Evolutionary conservation across 2,888 invertebrate species (phyloP).

Genomic region (Zeuzera pyrina): DNA sequence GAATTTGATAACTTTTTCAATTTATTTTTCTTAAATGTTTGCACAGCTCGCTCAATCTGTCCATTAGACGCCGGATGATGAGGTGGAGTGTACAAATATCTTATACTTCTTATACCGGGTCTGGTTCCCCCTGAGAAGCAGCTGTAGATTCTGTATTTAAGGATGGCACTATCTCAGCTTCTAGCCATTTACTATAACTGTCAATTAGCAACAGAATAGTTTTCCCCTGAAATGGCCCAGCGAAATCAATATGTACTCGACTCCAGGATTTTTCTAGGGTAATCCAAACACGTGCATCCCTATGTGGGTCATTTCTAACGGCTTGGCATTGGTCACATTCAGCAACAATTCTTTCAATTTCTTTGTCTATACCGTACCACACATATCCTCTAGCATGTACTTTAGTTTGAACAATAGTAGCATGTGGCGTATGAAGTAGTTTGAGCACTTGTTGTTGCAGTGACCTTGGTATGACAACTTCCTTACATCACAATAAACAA

Average conservation of each 20-base stretch:
- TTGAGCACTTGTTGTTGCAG: background rate
- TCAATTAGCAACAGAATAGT: slow-evolving; percentile 16
- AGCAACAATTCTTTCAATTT: slow-evolving; percentile 11
- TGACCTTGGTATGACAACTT: slow-evolving; percentile 7
- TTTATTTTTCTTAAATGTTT: slow-evolving; percentile 3
- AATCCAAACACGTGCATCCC: slow-evolving; percentile 15
- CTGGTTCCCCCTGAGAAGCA: slow-evolving; percentile 19
- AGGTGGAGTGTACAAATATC: slow-evolving; percentile 12
- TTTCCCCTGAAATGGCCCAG: slow-evolving; percentile 15
- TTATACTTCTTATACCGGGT: slow-evolving; percentile 10
- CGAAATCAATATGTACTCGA: slow-evolving; percentile 17
- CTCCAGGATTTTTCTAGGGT: slow-evolving; percentile 14
- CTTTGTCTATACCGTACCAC: slow-evolving; percentile 13
- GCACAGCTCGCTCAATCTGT: slow-evolving; percentile 11
- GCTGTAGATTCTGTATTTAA: slow-evolving; percentile 13
- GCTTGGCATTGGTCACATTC: slow-evolving; percentile 11
- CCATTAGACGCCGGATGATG: slow-evolving; percentile 16
- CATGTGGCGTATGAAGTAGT: slow-evolving; percentile 6
- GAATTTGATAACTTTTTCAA: background rate
- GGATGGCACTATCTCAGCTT: slow-evolving; percentile 14
- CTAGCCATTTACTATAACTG: slow-evolving; percentile 17
- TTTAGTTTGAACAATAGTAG: slow-evolving; percentile 14
- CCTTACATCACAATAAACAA: slow-evolving; percentile 16
- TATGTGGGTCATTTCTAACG: slow-evolving; percentile 13
- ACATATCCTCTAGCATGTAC: slow-evolving; percentile 15